Evolutionary conservation across 1,140 invertebrate genomes (phyloP).

Genomic region (Hestina assimilis): DNA sequence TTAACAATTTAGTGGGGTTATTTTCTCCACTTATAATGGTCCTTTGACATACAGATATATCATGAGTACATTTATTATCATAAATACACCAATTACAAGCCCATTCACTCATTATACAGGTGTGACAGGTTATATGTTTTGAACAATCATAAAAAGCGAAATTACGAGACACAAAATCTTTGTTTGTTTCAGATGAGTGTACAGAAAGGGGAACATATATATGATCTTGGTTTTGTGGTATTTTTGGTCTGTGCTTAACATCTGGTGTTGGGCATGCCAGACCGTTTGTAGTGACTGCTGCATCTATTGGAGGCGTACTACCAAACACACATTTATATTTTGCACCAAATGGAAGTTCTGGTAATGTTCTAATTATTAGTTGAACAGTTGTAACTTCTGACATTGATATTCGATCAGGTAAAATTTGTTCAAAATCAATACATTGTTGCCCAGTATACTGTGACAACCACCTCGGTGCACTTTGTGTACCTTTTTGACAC

Average conservation of each 20-base stretch:
- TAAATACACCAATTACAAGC: constrained; percentile 98
- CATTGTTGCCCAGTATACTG: constrained; percentile 95
- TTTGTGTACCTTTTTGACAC: constrained; percentile 93
- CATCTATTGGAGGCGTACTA: constrained; percentile 90
- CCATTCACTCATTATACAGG: constrained; percentile 93
- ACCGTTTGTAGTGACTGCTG: constrained; percentile 87
- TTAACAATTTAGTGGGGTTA: constrained; percentile 84
- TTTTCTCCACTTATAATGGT: constrained; percentile 91
- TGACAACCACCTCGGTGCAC: constrained; percentile 94
- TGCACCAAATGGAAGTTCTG: constrained; percentile 91
- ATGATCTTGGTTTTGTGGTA: constrained; percentile 91
- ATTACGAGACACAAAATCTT: constrained; percentile 95
- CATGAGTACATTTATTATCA: constrained; percentile 95
- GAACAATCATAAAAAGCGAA: constrained; percentile 98
- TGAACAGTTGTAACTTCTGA: constrained; percentile 91
- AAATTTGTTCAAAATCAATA: constrained; percentile 96
- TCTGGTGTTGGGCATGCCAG: constrained; percentile 92
- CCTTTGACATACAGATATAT: constrained; percentile 88
- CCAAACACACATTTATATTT: constrained; percentile 97
- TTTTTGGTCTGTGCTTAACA: constrained; percentile 86
- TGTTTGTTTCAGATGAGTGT: constrained; percentile 94
- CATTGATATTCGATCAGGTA: constrained; percentile 93
- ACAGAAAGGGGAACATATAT: constrained; percentile 95
- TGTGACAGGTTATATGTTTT: constrained; percentile 90
- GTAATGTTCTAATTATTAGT: constrained; percentile 92